phyloP scores from a whole-genome alignment of 2,888 invertebrate species.

The Meteorus colon region DNA sequence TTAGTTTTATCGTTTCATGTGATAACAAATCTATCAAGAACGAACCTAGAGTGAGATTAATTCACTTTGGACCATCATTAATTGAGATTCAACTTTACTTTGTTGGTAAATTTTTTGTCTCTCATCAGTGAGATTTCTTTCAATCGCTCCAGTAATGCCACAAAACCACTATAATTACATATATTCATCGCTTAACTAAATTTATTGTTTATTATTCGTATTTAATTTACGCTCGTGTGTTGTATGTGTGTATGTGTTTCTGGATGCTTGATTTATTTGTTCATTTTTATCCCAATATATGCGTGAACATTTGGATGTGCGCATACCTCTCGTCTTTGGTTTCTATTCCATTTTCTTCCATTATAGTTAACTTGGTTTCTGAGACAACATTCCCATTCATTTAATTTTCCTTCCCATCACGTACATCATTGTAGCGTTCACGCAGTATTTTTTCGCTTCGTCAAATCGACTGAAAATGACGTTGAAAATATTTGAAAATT shows the following conservation, averaged over 20 bases:
- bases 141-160: background rate
- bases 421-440: background rate
- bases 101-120: background rate
- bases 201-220: constrained; percentile 11
- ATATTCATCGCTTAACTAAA: constrained; percentile 20
- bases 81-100: constrained; percentile 11
- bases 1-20: background rate
- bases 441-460: background rate
- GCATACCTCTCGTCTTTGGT: constrained; percentile 13
- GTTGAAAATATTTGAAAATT: constrained; percentile 6
- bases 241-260: background rate
- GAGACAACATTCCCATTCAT: background rate
- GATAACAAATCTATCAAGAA: constrained; percentile 8
- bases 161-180: constrained; percentile 7
- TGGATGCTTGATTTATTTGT: background rate
- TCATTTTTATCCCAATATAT: background rate
- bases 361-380: too few relatives aligned
- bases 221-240: background rate
- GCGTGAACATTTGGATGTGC: background rate
- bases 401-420: background rate
- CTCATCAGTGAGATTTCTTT: background rate
- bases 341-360: background rate
- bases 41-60: constrained; percentile 28
- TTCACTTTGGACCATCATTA: constrained; percentile 31
- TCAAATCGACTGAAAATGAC: background rate